These are phyloP conservation scores for Ornithorhynchus anatinus DNA, from an alignment of 2,113 vertebrate species.

Conservation along the genomic window DNA sequence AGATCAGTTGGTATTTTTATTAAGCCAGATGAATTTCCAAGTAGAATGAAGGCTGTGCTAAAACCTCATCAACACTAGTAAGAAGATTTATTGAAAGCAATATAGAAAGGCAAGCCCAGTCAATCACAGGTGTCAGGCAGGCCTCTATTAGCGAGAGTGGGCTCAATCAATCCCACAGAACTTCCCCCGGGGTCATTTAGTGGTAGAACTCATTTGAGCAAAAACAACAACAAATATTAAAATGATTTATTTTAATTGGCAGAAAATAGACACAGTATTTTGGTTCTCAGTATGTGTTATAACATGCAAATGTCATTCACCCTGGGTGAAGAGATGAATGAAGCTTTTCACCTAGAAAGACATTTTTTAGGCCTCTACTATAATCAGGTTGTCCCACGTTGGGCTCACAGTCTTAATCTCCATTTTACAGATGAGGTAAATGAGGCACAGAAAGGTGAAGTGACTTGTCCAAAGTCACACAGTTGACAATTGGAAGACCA, in stretches of 20 bases:
- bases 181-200: conserved; percentile 28
- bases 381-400: too few relatives aligned
- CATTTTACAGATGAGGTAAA: too few relatives aligned
- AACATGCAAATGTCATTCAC: background rate
- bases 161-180: conserved; percentile 33
- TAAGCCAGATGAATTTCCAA: conserved; percentile 41
- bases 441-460: too few relatives aligned
- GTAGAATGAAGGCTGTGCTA: conserved; percentile 13
- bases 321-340: background rate
- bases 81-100: conserved; percentile 49
- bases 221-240: conserved; percentile 15
- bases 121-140: conserved; percentile 34
- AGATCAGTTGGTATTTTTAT: conserved; percentile 37
- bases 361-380: conserved; percentile 10
- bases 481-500: too few relatives aligned
- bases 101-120: conserved; percentile 31
- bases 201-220: conserved; percentile 23
- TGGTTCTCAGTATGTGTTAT: background rate
- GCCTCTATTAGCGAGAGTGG: conserved; percentile 39
- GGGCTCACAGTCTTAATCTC: too few relatives aligned
- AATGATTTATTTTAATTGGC: conserved; percentile 39
- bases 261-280: conserved; percentile 15
- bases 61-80: background rate
- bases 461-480: too few relatives aligned
- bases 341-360: background rate